Conservation (phyloP, 1,140 invertebrate genomes). For the Dinothrombium tinctorium region DNA sequence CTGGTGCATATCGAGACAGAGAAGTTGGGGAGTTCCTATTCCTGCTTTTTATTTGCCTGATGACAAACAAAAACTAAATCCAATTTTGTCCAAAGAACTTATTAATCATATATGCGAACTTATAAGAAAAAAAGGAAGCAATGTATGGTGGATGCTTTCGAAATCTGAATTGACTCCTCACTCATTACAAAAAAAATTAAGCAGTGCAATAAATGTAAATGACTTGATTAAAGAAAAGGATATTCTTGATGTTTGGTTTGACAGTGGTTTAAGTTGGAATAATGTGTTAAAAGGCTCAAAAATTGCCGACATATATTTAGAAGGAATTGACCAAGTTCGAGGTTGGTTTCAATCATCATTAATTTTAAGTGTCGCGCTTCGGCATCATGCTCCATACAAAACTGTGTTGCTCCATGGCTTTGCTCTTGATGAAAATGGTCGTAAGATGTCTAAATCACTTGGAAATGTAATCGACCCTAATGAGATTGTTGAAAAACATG, state of each 20-base stretch:
- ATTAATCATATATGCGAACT: slow-evolving; percentile 40
- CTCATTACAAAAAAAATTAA: slow-evolving; percentile 23
- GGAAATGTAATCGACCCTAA: slow-evolving; percentile 77
- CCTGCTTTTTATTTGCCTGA: slow-evolving; percentile 55
- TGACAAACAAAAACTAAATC: slow-evolving; percentile 24
- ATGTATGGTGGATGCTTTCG: slow-evolving; percentile 68
- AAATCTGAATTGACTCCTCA: slow-evolving; percentile 20
- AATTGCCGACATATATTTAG: slow-evolving; percentile 66
- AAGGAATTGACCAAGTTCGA: slow-evolving; percentile 85
- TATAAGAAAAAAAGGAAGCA: slow-evolving; percentile 34
- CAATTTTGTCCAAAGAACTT: slow-evolving; percentile 6
- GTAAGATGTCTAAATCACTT: slow-evolving; percentile 95
- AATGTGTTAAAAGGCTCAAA: slow-evolving; percentile 26
- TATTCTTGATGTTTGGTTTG: slow-evolving; percentile 98
- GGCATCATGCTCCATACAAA: slow-evolving; percentile 49
- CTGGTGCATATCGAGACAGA: slow-evolving; percentile 95
- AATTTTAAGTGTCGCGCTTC: slow-evolving; percentile 59
- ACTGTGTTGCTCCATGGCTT: slow-evolving; percentile 82
- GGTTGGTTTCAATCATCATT: slow-evolving; percentile 97
- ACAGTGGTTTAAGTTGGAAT: slow-evolving; percentile 87
- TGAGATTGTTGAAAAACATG: slow-evolving; percentile 13
- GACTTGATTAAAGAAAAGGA: slow-evolving; percentile 29
- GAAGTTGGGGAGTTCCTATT: slow-evolving; percentile 89
- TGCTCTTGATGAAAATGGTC: slow-evolving; percentile 63
- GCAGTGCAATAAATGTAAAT: slow-evolving; percentile 14